These are phyloP conservation scores for Acleris emargana DNA, from an alignment of 2,888 invertebrate genomes.

Conservation along the genomic window DNA sequence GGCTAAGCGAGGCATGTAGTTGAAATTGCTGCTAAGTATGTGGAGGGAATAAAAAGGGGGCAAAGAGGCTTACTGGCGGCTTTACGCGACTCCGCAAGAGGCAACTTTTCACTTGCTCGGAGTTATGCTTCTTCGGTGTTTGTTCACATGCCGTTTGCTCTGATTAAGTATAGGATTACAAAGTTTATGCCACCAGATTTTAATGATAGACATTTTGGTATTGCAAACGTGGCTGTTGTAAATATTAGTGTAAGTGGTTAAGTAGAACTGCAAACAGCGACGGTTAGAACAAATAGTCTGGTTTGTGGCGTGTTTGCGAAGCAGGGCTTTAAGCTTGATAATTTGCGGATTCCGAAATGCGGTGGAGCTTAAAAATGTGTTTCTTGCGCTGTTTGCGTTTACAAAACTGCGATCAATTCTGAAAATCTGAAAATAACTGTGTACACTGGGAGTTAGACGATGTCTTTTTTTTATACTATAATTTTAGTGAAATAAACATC, in stretches of 20 bases:
- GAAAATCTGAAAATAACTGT: no score
- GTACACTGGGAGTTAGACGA: no score
- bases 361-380: constrained; percentile 3
- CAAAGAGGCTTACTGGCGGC: constrained; percentile 71
- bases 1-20: constrained; percentile 61
- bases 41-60: constrained; percentile 72
- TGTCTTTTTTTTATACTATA: no score
- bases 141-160: constrained; percentile 68
- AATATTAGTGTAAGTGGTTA: constrained; percentile 29
- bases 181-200: constrained; percentile 43
- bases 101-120: constrained; percentile 55
- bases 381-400: neutral
- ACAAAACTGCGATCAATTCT: neutral
- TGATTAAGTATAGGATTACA: constrained; percentile 70
- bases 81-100: constrained; percentile 63
- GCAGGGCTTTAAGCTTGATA: constrained; percentile 5
- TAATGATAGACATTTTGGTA: constrained; percentile 35
- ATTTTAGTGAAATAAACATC: no score
- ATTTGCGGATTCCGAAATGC: constrained; percentile 17
- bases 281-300: constrained; percentile 28
- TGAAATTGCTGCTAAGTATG: constrained; percentile 77
- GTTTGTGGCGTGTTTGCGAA: constrained; percentile 20
- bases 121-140: constrained; percentile 67
- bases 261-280: constrained; percentile 28
- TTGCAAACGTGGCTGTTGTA: constrained; percentile 19